A percentile compares a stretch with the other conserved stretches of the same genome.
Conservation (phyloP, 2,888 invertebrate genomes). For the Andrena flavipes region DNA sequence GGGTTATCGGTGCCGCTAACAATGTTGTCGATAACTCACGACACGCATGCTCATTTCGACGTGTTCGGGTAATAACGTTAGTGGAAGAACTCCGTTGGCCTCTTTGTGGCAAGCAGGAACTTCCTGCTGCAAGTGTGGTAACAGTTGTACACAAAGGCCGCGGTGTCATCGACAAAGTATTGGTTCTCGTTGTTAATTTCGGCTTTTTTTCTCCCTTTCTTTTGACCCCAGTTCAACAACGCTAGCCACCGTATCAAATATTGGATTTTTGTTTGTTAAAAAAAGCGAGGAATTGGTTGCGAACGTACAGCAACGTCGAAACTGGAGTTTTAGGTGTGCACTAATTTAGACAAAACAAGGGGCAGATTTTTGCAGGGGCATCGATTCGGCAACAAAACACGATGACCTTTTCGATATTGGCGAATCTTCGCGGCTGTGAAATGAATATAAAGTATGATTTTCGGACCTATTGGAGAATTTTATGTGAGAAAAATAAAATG, state of each 20-base stretch:
- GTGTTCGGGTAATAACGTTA: conserved; percentile 21
- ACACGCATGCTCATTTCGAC: conserved; percentile 35
- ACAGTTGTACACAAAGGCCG: conserved; percentile 17
- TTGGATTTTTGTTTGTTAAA: conserved; percentile 31
- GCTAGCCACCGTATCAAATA: conserved; percentile 36
- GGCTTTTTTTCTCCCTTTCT: background rate
- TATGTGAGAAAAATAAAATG: too few species aligned
- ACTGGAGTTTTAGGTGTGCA: background rate
- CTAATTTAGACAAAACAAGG: conserved; percentile 1
- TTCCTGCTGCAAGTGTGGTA: conserved; percentile 24
- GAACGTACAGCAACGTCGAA: background rate
- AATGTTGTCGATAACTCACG: conserved; percentile 29
- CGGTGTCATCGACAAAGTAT: conserved; percentile 27
- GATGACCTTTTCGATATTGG: background rate
- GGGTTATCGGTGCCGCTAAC: conserved; percentile 19
- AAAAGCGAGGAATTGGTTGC: conserved; percentile 33
- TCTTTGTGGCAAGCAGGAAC: conserved; percentile 15
- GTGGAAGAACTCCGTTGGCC: conserved; percentile 17
- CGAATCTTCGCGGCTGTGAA: background rate
- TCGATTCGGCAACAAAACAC: background rate
- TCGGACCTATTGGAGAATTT: too few species aligned
- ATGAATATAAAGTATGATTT: too few species aligned
- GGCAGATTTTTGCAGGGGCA: background rate
- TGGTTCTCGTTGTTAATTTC: conserved; percentile 20
- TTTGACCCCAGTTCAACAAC: background rate